Conservation (phyloP, 2,888 invertebrate species). For the Theodoxus fluviatilis region DNA sequence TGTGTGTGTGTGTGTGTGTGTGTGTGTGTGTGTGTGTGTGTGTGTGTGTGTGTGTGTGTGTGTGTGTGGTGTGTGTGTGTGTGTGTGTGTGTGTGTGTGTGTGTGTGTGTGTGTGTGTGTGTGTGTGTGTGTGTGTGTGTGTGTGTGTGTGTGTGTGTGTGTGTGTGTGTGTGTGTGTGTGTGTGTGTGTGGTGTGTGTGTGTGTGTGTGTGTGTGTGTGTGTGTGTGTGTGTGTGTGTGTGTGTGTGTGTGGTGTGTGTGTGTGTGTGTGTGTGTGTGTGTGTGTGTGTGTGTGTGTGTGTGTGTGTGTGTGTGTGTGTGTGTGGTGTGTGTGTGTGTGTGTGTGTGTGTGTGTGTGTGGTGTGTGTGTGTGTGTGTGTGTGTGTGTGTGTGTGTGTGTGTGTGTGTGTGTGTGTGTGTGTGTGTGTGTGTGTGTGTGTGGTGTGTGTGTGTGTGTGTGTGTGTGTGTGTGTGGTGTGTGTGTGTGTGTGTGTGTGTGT, state of each 20-base stretch:
- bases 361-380: conserved; percentile 6
- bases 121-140: not conserved
- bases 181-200: not conserved
- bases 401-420: not conserved
- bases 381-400: conserved; percentile 12
- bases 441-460: conserved; percentile 12
- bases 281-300: too few relatives aligned
- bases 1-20: too few relatives aligned
- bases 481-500: too few relatives aligned
- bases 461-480: not conserved
- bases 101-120: conserved; percentile 14
- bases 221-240: too few relatives aligned
- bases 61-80: not conserved
- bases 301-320: not conserved
- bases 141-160: conserved; percentile 17
- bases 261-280: too few relatives aligned
- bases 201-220: not conserved
- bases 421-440: conserved; percentile 5
- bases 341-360: not conserved
- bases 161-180: not conserved
- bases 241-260: too few relatives aligned
- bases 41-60: not conserved
- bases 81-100: not conserved
- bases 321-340: not conserved
- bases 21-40: too few relatives aligned